Conservation (phyloP, 1,140 invertebrate species). For the Periplaneta americana region DNA sequence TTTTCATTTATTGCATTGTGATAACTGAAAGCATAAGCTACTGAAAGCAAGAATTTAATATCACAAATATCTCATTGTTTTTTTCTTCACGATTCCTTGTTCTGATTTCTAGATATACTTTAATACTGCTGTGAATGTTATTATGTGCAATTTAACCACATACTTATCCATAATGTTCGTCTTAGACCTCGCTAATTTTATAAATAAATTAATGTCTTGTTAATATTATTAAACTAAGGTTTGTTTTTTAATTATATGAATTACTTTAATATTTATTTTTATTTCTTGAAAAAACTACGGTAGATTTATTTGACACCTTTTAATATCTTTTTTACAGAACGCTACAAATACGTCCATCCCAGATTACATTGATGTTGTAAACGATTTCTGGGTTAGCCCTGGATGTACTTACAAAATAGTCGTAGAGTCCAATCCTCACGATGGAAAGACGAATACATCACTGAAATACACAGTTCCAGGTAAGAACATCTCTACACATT, state of each 20-base stretch:
- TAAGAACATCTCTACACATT: not conserved
- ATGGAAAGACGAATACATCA: not conserved
- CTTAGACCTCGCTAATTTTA: not conserved
- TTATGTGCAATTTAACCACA: not conserved
- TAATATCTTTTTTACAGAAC: not conserved
- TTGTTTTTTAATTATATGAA: not conserved
- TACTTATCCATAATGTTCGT: not conserved
- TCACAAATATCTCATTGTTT: too few relatives aligned
- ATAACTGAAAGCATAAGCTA: too few relatives aligned
- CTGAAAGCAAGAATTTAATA: too few relatives aligned
- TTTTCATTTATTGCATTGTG: too few relatives aligned
- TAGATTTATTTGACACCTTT: not conserved
- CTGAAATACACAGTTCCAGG: not conserved
- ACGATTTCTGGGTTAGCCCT: not conserved
- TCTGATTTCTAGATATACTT: too few relatives aligned
- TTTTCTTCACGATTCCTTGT: too few relatives aligned
- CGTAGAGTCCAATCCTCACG: not conserved
- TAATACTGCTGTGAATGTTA: not conserved
- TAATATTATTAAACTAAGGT: not conserved
- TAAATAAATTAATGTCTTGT: not conserved
- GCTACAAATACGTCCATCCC: not conserved
- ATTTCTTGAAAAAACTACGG: not conserved
- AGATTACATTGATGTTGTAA: not conserved
- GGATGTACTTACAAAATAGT: not conserved
- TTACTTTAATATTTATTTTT: not conserved